Evolutionary conservation across 1,140 invertebrate species (phyloP).

Genomic region (Capitella teleta): DNA sequence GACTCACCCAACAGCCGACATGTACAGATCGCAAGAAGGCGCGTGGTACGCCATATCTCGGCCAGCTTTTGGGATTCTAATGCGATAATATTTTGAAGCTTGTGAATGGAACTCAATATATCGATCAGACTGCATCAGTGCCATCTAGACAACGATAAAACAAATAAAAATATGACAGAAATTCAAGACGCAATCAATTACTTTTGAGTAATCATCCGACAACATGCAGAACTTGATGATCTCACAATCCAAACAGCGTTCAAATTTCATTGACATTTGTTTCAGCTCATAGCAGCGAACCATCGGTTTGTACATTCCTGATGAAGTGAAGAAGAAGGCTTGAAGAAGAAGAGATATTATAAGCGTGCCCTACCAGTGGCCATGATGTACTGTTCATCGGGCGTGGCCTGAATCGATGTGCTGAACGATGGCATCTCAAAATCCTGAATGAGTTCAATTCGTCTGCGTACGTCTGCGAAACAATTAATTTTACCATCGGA

Average conservation of each 20-base stretch:
- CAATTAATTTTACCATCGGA: not conserved
- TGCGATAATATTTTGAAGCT: conserved; percentile 77
- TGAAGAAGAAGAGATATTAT: conserved; percentile 10
- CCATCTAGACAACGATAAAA: conserved; percentile 36
- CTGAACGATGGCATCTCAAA: conserved; percentile 97
- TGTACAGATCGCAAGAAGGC: conserved; percentile 78
- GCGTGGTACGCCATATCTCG: conserved; percentile 85
- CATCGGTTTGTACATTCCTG: conserved; percentile 89
- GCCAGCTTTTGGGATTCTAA: conserved; percentile 89
- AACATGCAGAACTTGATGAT: conserved; percentile 54
- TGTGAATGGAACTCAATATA: conserved; percentile 91
- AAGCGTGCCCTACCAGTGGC: conserved; percentile 51
- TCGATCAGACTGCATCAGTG: conserved; percentile 55
- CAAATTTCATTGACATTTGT: conserved; percentile 95
- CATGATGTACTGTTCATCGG: conserved; percentile 84
- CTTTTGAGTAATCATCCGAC: conserved; percentile 48
- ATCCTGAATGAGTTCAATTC: conserved; percentile 95
- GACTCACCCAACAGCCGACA: conserved; percentile 73
- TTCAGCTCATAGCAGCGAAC: conserved; percentile 92
- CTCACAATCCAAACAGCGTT: conserved; percentile 94
- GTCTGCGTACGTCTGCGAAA: conserved; percentile 58
- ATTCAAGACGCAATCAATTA: not conserved
- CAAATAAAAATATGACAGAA: not conserved
- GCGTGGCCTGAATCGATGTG: conserved; percentile 70
- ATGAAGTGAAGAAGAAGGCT: not conserved